Evolutionary conservation across 2,113 vertebrate genomes (phyloP).

Genomic region (Rhinolophus sinicus): DNA sequence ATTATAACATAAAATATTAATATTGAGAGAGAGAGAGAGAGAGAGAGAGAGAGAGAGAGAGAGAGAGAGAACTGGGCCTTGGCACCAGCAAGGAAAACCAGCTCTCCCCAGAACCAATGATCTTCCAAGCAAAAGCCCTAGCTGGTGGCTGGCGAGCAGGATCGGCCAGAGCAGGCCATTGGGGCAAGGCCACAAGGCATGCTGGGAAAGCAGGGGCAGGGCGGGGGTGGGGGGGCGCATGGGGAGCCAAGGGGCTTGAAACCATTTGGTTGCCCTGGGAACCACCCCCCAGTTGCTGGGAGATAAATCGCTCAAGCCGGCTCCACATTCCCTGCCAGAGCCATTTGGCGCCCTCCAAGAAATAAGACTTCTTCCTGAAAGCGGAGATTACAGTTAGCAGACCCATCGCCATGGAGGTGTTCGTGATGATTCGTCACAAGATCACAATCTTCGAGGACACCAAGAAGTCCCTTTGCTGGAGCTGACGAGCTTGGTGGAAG

Average conservation of each 20-base stretch:
- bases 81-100: neutral
- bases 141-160: neutral
- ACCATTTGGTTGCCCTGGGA: neutral
- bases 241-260: neutral
- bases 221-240: neutral
- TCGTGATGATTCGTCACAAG: neutral
- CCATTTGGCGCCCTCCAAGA: fast-evolving
- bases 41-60: too few species aligned
- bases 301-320: neutral
- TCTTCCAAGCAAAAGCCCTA: neutral
- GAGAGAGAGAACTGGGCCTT: neutral
- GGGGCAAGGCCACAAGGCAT: neutral
- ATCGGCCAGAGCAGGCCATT: neutral
- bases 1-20: constrained; percentile 60
- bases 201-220: neutral
- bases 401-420: neutral
- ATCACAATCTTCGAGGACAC: neutral
- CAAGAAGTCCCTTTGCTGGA: neutral
- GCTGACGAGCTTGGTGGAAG: neutral
- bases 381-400: neutral
- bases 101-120: neutral
- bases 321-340: neutral
- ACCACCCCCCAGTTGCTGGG: fast-evolving
- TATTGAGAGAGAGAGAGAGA: neutral
- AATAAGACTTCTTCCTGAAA: neutral